A percentile compares a stretch with the other conserved stretches of the same genome.
Conservation (phyloP, 37 sponge, comb jelly and placozoan genomes). For the Tethya wilhelma region DNA sequence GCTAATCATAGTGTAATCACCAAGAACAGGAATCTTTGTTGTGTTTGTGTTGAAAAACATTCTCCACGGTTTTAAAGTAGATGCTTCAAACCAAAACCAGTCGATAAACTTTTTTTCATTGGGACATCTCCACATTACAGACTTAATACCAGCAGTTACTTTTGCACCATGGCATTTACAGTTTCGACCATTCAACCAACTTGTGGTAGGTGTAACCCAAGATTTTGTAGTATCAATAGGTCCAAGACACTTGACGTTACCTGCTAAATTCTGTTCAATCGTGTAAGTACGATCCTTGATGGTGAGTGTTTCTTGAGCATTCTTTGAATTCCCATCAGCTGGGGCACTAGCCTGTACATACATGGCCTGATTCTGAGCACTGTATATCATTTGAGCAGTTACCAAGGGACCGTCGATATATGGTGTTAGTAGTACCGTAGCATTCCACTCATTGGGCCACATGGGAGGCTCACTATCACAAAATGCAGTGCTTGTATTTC, state of each 20-base stretch:
- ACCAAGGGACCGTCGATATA: background rate
- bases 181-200: conserved; percentile 12
- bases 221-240: conserved; percentile 5
- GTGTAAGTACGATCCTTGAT: background rate
- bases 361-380: conserved; percentile 25
- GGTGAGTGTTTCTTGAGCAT: conserved; percentile 14
- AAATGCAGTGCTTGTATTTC: background rate
- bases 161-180: conserved; percentile 31
- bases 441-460: conserved; percentile 31
- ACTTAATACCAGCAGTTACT: conserved; percentile 2
- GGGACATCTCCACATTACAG: conserved; percentile 24
- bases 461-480: background rate
- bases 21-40: conserved; percentile 30
- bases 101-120: background rate
- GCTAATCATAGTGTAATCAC: conserved; percentile 24
- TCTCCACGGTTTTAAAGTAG: conserved; percentile 15
- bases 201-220: conserved; percentile 20
- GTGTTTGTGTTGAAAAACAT: conserved; percentile 54
- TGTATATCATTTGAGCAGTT: conserved; percentile 34
- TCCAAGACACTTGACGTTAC: conserved; percentile 16
- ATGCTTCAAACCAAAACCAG: conserved; percentile 35
- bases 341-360: background rate
- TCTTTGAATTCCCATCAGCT: too few relatives aligned
- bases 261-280: background rate
- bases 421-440: conserved; percentile 34